Evolutionary conservation across 2,888 invertebrate genomes (phyloP).

Genomic region (Phania funesta): DNA sequence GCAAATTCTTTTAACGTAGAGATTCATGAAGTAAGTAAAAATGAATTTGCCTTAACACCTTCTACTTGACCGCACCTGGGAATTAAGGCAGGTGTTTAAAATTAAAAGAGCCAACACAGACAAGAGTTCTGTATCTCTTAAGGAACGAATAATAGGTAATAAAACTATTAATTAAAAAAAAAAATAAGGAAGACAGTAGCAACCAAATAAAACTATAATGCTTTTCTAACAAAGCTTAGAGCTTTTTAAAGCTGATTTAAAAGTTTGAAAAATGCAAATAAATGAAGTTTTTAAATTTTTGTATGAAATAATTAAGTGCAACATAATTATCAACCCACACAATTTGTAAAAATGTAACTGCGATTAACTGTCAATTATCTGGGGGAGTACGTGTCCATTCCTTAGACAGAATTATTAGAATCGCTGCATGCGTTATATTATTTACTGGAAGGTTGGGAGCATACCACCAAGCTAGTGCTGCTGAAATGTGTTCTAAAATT

Average conservation of each 20-base stretch:
- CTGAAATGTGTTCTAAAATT: no score
- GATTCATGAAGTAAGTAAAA: neutral
- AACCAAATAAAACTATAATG: neutral
- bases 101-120: neutral
- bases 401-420: no score
- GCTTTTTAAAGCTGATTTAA: neutral
- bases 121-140: neutral
- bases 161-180: conserved; percentile 35
- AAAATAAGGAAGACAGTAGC: neutral
- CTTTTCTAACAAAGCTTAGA: neutral
- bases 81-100: conserved; percentile 54
- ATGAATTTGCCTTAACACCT: conserved; percentile 47
- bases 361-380: no score
- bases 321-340: no score
- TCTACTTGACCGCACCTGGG: conserved; percentile 49
- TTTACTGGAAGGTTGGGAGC: no score
- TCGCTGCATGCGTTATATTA: no score
- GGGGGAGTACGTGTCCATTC: no score
- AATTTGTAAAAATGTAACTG: no score
- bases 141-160: neutral
- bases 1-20: neutral
- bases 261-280: no score
- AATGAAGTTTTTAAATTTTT: no score
- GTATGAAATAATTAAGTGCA: no score
- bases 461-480: no score